Base-by-base conservation (phyloP, 2,797 vertebrate species). In the Danio albolineatus region DNA sequence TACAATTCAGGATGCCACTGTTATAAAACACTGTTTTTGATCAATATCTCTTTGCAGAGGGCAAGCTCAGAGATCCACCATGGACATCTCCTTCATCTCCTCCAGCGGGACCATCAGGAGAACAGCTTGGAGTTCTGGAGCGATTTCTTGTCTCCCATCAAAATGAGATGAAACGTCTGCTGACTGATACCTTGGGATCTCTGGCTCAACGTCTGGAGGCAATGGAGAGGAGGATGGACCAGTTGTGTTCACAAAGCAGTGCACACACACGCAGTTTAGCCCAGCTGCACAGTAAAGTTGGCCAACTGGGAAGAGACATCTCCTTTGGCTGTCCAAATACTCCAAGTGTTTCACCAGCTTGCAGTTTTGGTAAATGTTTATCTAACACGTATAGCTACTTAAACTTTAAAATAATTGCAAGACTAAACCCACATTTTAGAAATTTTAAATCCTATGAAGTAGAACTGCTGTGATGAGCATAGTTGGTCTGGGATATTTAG, bases 91-190 rank as follows among this genome's bases (percentile, higher is more conserved):
- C 43, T 89, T 16, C 81, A 12, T 70, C 88, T 82, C 36, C 91
- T 89, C 73, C 83, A 6, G 21, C 46, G 21, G 70, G 53, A 43
- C 78, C 83, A 8, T 64, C 80, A 16, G 78, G 70, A 44, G 81
- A 84, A 44, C 85, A 83, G 17, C 75, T 85, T 39, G 85, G 86
- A n/a, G 14, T 73, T 84, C 79, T 89, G 57, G 81, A 89, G 73
- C 76, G 64, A 5, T 49, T 92, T 60, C 88, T 94, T 38, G 83
- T 87, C 1, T 85, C 88, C 73, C 92, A 94, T 76, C 91, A 92
- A 75, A 75, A 78, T 28, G 94, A 94, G 87, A 85, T 94, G 72
- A 91, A 90, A 19, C 87, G 82, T 49, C 88, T 95, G 72, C 83
- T 95, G 67, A 86, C 88, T 12, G 90, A 89, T 44, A 87, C 90